Evolutionary conservation across 2,888 invertebrate genomes (phyloP).

Genomic region (Gibbula magus): DNA sequence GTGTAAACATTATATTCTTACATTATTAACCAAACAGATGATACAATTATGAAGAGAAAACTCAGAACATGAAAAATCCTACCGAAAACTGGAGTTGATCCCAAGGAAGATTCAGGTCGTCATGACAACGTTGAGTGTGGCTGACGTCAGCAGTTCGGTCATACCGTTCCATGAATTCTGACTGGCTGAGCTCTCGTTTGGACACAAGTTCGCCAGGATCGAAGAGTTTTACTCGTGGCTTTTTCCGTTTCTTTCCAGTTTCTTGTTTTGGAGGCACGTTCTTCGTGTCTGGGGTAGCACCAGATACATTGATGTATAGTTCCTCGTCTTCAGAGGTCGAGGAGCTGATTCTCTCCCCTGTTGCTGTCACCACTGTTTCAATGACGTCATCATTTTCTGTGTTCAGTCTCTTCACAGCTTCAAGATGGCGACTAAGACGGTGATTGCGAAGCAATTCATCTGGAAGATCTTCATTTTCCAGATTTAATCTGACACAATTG

Average conservation of each 20-base stretch:
- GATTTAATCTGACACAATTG: background rate
- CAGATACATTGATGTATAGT: background rate
- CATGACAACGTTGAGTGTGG: conserved; percentile 2
- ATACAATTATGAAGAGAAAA: no score
- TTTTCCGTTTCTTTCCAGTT: background rate
- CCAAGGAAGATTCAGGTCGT: conserved; percentile 10
- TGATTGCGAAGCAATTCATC: conserved; percentile 9
- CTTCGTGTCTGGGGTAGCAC: background rate
- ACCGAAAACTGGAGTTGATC: conserved; percentile 18
- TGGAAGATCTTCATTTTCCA: background rate
- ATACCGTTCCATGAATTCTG: background rate
- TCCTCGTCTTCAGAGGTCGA: background rate
- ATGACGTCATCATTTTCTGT: conserved; percentile 20
- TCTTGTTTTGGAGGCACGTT: background rate
- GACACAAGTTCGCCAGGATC: background rate
- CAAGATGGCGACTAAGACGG: conserved; percentile 10
- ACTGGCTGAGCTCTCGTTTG: conserved; percentile 14
- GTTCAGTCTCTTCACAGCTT: background rate
- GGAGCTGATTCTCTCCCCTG: conserved; percentile 7
- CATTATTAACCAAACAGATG: no score
- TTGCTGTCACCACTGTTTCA: conserved; percentile 9
- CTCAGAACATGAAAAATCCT: background rate
- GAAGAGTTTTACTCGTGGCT: background rate
- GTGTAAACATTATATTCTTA: background rate
- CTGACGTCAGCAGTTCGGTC: conserved; percentile 3